Evolutionary conservation across 2,113 vertebrate genomes (phyloP).

Genomic region (Etia nguti): DNA sequence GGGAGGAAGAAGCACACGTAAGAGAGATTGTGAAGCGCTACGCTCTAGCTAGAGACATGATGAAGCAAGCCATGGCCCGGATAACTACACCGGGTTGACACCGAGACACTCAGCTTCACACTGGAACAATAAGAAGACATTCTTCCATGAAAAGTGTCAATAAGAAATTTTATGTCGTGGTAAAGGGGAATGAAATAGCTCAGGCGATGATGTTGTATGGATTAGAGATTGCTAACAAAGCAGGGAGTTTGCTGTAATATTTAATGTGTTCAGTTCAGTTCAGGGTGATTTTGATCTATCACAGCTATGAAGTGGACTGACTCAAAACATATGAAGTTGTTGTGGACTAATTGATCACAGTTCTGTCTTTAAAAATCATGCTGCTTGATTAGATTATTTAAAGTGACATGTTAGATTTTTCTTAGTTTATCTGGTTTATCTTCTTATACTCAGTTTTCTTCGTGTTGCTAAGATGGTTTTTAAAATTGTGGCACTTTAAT

Average conservation of each 20-base stretch:
- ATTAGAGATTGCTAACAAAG: neutral
- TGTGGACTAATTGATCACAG: neutral
- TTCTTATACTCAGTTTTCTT: neutral
- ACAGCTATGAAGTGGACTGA: neutral
- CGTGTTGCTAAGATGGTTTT: neutral
- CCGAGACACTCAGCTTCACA: neutral
- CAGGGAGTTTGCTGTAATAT: neutral
- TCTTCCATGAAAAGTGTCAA: neutral
- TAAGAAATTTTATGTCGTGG: neutral
- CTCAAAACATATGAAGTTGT: neutral
- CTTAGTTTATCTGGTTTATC: neutral
- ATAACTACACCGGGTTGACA: constrained; percentile 77
- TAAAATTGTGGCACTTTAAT: constrained; percentile 21
- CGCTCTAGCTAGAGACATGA: constrained; percentile 78
- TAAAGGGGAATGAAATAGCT: constrained; percentile 18
- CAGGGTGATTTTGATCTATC: neutral
- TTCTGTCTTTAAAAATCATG: neutral
- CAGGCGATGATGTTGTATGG: neutral
- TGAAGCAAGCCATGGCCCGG: constrained; percentile 80
- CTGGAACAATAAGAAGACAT: neutral
- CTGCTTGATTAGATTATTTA: constrained; percentile 25
- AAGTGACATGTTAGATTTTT: neutral
- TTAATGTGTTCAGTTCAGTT: neutral
- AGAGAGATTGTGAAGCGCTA: constrained; percentile 87
- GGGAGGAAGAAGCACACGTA: constrained; percentile 90